Base-by-base conservation (phyloP, 2,888 invertebrate species). In the Andrena flavipes region DNA sequence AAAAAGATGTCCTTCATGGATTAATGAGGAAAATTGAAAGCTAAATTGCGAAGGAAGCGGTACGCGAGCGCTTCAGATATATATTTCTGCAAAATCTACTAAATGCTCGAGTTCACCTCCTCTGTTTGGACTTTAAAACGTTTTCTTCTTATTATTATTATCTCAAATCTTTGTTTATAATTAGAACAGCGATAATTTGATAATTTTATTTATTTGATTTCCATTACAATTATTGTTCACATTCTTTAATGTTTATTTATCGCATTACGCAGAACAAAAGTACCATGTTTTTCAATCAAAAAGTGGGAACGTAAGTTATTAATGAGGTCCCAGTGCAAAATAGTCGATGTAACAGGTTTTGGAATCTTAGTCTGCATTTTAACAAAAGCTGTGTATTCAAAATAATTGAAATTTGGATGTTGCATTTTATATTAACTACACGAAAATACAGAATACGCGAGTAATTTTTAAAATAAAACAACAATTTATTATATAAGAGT, bases 321-420 rank as follows among this genome's bases (percentile, higher is more conserved):
- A 69, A 76, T 68, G 74, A 82, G 54, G 78, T 48, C 82, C 71
- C 74, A 68, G 62, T 49, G 60, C 42, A n/a, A 48, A 56, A 63
- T 63, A 76, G 8, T 35, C 78, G 74, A 83, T 80, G 80, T 87
- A 78, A 75, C 74, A 85, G 80, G 68, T 76, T 75, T 30, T 69
- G 5, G 48, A 64, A 51, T 74, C 42, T 64, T 54, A 35, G 42
- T 30, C 42, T 8, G 13, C 26, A 69, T 16, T 30, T 68, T 16
- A 16, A 20, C 20, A 60, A 42, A 35, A 42, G 49, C 30, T 54
- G 20, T 60, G 26, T 6, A n/a, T 70, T 42, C 26, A 20, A 51
- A 62, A 2, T n/a, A 42, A 67, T 67, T 10, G n/a, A 16, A 23
- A 30, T 6, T n/a, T 13, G 0, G 33, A 54, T 48, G n/a, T 35